Evolutionary conservation across 2,113 vertebrate species (phyloP), one percentile per base, ranked within the genome.

Genomic region (Varanus salvator): DNA sequence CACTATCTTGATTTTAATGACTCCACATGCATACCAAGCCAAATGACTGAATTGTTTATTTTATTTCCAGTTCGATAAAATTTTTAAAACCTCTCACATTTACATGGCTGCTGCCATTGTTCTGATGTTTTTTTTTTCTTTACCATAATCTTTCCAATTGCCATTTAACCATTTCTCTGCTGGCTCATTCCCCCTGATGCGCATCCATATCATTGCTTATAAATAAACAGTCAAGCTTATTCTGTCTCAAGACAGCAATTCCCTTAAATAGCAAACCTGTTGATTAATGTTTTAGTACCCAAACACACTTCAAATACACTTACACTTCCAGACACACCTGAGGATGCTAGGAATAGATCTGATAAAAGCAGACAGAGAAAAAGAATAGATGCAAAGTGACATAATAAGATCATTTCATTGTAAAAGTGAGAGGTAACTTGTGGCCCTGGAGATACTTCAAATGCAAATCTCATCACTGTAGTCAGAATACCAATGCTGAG

Each of bases 191-290:
- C 31, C 29, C 71, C 31, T 23, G 12, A 69, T 31, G 29, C 6
- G 27, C 19, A 69, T 71, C n/a, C 31, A 54, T 80, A 44, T 57
- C 44, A 44, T 23, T 72, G 44, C 11, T 64, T 83, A 82, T 75
- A 83, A 89, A 83, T 48, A 89, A 74, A 6, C 31, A 69, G 31
- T 69, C 71, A 4, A 31, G 1, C 9, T 34, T 23, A 38, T 80
- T 80, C 68, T 71, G 68, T 31, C 27, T 75, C 48, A 78, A 52
- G 54, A n/a, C 23, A 38, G 50, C 64, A 3, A 3, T 50, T 54
- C 34, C 78, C 93, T 92, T 84, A 82, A 94, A 93, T 93, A 34
- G 48, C 25, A 93, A 93, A 38, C 8, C 12, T 69, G 50, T 68
- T 60, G 69, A 75, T 68, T 90, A 82, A 74, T 54, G 19, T 87